Percentiles rank a stretch among this genome's conserved stretches.
phyloP scores from a whole-genome alignment of 2,888 invertebrate genomes.

The Oxyteleia sp. region DNA sequence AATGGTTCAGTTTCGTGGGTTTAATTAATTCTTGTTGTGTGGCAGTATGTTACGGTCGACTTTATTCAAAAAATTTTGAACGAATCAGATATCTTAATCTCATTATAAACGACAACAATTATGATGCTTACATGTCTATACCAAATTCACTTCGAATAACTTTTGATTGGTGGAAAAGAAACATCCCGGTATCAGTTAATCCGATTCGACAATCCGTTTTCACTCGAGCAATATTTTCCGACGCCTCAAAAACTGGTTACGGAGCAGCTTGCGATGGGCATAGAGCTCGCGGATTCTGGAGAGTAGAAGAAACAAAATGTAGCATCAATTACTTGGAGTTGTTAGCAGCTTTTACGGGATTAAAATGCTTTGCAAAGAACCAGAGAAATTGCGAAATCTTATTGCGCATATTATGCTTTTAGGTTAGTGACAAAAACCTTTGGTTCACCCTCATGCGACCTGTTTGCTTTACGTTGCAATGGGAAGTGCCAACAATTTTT shows the following conservation, averaged over 20 bases:
- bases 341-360: neutral
- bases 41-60: neutral
- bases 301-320: neutral
- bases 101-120: neutral
- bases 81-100: neutral
- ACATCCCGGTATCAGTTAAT: conserved; percentile 15
- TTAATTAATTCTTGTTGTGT: neutral
- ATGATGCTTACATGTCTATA: neutral
- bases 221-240: neutral
- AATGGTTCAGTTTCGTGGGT: neutral
- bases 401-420: neutral
- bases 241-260: conserved; percentile 26
- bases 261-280: neutral
- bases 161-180: neutral
- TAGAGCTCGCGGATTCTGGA: neutral
- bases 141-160: neutral
- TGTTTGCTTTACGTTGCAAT: neutral
- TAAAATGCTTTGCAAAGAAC: neutral
- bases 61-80: neutral
- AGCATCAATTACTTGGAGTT: neutral
- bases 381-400: neutral
- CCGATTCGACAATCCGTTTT: neutral
- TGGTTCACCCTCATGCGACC: neutral
- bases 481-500: neutral
- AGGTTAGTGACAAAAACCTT: neutral